Evolutionary conservation across 2,888 invertebrate genomes (phyloP).

Genomic region (Epinotia ramella): DNA sequence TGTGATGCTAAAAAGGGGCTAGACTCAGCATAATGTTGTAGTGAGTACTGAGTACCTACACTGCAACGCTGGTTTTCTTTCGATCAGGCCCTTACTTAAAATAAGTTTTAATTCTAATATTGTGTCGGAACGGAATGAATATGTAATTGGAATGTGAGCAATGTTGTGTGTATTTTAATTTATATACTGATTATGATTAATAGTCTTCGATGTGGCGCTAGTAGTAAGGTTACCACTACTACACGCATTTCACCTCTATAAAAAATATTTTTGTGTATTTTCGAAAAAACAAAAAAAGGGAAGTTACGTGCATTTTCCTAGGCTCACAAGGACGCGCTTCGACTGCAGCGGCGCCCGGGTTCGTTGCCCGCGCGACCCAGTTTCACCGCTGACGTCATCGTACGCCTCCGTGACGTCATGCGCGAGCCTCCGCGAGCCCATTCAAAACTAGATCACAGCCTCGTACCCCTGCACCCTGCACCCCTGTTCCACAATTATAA

Average conservation of each 20-base stretch:
- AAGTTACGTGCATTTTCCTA: slow-evolving; percentile 50
- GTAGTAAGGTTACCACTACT: not conserved
- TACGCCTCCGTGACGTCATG: slow-evolving; percentile 81
- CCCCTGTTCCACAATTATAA: slow-evolving; percentile 58
- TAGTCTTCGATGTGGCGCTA: too few relatives aligned
- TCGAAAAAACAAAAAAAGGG: slow-evolving; percentile 37
- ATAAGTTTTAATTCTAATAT: too few relatives aligned
- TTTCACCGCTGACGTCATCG: slow-evolving; percentile 77
- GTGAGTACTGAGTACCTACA: too few relatives aligned
- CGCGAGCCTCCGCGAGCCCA: slow-evolving; percentile 75
- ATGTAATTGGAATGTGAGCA: too few relatives aligned
- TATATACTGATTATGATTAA: too few relatives aligned
- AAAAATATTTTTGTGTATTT: not conserved
- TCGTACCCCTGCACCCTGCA: slow-evolving; percentile 62
- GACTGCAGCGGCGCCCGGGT: slow-evolving; percentile 71
- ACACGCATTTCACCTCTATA: not conserved
- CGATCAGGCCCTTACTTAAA: too few relatives aligned
- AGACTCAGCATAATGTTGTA: too few relatives aligned
- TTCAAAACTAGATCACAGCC: slow-evolving; percentile 82
- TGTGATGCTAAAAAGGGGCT: too few relatives aligned
- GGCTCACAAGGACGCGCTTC: slow-evolving; percentile 62
- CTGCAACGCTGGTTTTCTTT: too few relatives aligned
- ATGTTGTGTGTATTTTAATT: too few relatives aligned
- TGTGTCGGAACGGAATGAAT: too few relatives aligned
- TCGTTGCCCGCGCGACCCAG: slow-evolving; percentile 78